Percentiles rank a stretch among this genome's conserved stretches.
Conservation (phyloP, 2,797 vertebrate species). For the Alosa sapidissima region DNA sequence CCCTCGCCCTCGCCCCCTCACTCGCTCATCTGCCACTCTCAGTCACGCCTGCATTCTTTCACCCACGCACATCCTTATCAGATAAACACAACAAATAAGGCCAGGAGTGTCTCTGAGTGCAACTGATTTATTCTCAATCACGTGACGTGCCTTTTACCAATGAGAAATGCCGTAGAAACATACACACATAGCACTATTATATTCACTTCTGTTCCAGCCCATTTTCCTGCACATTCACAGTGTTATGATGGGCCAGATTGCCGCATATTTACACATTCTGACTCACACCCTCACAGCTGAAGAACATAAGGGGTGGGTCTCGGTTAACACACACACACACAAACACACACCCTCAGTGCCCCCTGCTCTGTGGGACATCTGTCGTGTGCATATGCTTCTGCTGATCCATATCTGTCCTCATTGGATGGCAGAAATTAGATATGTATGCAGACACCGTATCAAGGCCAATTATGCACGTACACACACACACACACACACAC, state of each 20-base stretch:
- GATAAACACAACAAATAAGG: background rate
- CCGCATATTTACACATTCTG: background rate
- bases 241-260: too few species aligned
- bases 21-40: too few species aligned
- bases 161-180: background rate
- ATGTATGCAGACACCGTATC: background rate
- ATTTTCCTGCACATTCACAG: background rate
- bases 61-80: background rate
- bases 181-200: background rate
- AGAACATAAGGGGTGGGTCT: background rate
- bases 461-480: background rate
- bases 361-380: background rate
- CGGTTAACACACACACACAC: slow-evolving; percentile 16
- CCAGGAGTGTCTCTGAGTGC: too few species aligned
- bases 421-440: slow-evolving; percentile 1
- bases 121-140: too few species aligned
- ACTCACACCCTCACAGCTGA: slow-evolving; percentile 6
- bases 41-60: background rate
- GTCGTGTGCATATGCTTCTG: background rate
- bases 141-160: too few species aligned
- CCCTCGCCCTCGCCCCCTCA: too few species aligned
- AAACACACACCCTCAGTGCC: background rate
- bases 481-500: background rate
- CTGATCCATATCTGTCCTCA: background rate
- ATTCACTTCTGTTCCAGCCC: background rate